Evolutionary conservation across 1,140 invertebrate genomes (phyloP), one percentile per base, ranked within the genome.

Genomic region (Drosophila ohnishii): DNA sequence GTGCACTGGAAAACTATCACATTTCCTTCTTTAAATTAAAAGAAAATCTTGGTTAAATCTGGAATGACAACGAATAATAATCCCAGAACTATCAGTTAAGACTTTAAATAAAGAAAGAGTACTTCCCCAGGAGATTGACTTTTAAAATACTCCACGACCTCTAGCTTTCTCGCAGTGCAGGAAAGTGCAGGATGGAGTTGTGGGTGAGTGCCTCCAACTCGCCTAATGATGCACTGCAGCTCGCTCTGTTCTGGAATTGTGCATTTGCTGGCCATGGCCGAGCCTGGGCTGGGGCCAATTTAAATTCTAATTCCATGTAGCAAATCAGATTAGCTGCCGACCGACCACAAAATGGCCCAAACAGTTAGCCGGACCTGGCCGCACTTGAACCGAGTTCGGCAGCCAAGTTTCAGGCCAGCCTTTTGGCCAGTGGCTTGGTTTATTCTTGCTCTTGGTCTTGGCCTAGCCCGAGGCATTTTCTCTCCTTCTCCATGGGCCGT

Each of bases 301-400:
- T 85, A 87, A 85, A 85, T 85, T 85, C 82, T 85, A 85, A 85
- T 85, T 85, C 70, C 82, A 87, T 82, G 82, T 75, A 75, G 73
- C 82, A 85, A 85, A 85, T 85, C 82, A 87, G 82, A 85, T 85
- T 85, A 86, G 81, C 79, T 80, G 61, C 64, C 57, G 37, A 82
- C 64, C 57, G 37, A 82, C 44, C 45, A 63, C 69, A 75, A 69
- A 53, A 64, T 85, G 69, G 64, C 62, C 64, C 67, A 62, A 75
- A 86, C 82, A 86, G 81, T 84, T 84, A 85, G 47, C 73, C 55
- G 30, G 28, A 53, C 34, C n/a, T 32, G 3, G 4, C 55, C 32
- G 72, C 70, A 65, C 53, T 73, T 53, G 58, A 34, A 16, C 19
- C 28, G 7, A 32, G 28, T 13, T 53, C 7, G 34, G 51, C 32